Evolutionary conservation across 1,140 invertebrate species (phyloP), one percentile per base, ranked within the genome.

Genomic region (Fopius arisanus): DNA sequence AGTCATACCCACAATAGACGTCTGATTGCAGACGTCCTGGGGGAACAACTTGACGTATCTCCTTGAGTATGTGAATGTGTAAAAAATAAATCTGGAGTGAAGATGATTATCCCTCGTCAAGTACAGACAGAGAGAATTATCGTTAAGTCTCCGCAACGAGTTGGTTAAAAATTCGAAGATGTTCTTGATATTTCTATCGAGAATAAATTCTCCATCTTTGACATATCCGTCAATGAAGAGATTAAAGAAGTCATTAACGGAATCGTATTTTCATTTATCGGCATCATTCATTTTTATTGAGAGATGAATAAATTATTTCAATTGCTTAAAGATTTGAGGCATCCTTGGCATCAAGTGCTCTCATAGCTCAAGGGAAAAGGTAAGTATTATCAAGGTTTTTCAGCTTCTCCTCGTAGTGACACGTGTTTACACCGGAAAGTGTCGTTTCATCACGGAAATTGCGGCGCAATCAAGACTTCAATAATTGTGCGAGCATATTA

Each of bases 11-110:
- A 85, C 82, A 85, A 86, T 86, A 78, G 76, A 33, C 76, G 73
- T 71, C 77, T 85, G 85, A 85, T 86, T 85, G 78, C 75, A 75
- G 66, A 74, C 26, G 65, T 72, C 65, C 74, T 81, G 29, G 62
- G 62, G 28, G 5, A 3, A 31, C 33, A 16, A 31, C 29, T 16
- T 33, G 14, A 12, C 5, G 62, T 33, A 31, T 65, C 14, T 65
- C 16, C 10, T 33, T n/a, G 14, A 65, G 62, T 14, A 31, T 65
- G 43, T 48, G 62, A 33, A 65, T 2, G 28, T 37, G 19, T 68
- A 21, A 69, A 69, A 29, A 28, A 69, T 40, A 10, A 63, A 66
- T n/a, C 3, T 41, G 59, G 62, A 37, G 12, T 51, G n/a, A 59
- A 14, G 19, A 29, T 59, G 73, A 70, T 67, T 74, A 66, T 59